phyloP scores from a whole-genome alignment of 2,888 invertebrate species.

The Amblyteles armatorius region DNA sequence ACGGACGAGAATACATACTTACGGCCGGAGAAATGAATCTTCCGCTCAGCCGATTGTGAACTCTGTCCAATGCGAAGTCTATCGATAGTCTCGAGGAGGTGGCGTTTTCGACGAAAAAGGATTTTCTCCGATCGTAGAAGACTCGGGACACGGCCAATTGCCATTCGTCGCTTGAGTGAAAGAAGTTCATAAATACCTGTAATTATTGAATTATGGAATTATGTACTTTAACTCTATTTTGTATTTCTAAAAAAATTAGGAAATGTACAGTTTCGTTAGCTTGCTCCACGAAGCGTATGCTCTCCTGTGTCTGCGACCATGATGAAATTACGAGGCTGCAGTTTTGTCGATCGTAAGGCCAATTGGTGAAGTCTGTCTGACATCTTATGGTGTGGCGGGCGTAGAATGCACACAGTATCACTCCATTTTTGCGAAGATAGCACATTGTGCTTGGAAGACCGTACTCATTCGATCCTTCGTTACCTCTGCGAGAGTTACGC shows the following conservation, averaged over 20 bases:
- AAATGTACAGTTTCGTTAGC: background rate
- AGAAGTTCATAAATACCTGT: background rate
- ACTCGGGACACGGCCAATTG: background rate
- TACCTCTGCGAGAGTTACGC: background rate
- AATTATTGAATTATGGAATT: background rate
- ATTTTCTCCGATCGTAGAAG: background rate
- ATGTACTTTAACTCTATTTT: conserved; percentile 60
- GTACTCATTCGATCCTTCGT: conserved; percentile 41
- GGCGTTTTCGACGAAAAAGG: background rate
- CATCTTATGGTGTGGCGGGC: conserved; percentile 86
- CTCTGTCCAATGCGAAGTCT: conserved; percentile 86
- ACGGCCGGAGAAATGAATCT: conserved; percentile 86
- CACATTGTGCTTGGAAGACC: conserved; percentile 84
- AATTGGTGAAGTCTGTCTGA: conserved; percentile 85
- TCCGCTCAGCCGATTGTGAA: conserved; percentile 86
- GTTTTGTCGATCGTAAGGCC: conserved; percentile 19
- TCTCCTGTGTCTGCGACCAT: conserved; percentile 8
- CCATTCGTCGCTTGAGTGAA: background rate
- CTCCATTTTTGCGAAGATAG: conserved; percentile 85
- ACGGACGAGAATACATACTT: conserved; percentile 71
- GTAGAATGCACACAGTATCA: conserved; percentile 87
- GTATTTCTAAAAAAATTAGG: conserved; percentile 54
- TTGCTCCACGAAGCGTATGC: background rate
- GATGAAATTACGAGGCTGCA: background rate
- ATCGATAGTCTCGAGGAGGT: conserved; percentile 87